These are phyloP conservation scores for Danionella cerebrum DNA, from an alignment of 2,113 vertebrate genomes.

Conservation along the genomic window DNA sequence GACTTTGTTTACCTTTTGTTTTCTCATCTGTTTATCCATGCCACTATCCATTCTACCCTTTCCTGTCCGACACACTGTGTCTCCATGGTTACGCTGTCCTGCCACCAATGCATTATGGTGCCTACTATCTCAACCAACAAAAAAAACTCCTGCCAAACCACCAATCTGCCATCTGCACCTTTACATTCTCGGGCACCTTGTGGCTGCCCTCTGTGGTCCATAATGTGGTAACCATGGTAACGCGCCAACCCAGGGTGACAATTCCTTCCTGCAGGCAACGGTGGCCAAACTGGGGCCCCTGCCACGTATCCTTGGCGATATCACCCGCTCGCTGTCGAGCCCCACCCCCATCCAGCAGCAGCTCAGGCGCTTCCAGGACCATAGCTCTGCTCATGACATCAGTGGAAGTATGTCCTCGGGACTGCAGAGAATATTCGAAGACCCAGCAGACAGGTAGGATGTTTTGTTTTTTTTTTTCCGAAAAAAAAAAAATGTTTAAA, in stretches of 20 bases:
- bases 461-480: not conserved
- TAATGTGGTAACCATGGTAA: slow-evolving; percentile 56
- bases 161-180: slow-evolving; percentile 52
- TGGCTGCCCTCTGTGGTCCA: slow-evolving; percentile 43
- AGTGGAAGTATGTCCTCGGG: slow-evolving; percentile 86
- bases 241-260: slow-evolving; percentile 90
- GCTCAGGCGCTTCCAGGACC: slow-evolving; percentile 74
- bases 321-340: slow-evolving; percentile 76
- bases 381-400: slow-evolving; percentile 80
- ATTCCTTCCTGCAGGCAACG: slow-evolving; percentile 98
- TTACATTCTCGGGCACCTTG: slow-evolving; percentile 48
- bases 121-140: slow-evolving; percentile 66
- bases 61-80: slow-evolving; percentile 42
- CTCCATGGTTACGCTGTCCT: slow-evolving; percentile 76
- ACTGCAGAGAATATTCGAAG: slow-evolving; percentile 91
- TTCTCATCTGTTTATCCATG: slow-evolving; percentile 71
- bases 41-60: slow-evolving; percentile 45
- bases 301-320: slow-evolving; percentile 88
- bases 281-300: slow-evolving; percentile 91
- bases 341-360: slow-evolving; percentile 82
- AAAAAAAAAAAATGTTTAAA: too few species aligned
- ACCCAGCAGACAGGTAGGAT: slow-evolving; percentile 77
- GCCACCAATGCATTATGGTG: slow-evolving; percentile 79
- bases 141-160: slow-evolving; percentile 59
- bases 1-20: slow-evolving; percentile 65